Evolutionary conservation across 2,797 vertebrate genomes (phyloP).

Genomic region (Danio tinwini): DNA sequence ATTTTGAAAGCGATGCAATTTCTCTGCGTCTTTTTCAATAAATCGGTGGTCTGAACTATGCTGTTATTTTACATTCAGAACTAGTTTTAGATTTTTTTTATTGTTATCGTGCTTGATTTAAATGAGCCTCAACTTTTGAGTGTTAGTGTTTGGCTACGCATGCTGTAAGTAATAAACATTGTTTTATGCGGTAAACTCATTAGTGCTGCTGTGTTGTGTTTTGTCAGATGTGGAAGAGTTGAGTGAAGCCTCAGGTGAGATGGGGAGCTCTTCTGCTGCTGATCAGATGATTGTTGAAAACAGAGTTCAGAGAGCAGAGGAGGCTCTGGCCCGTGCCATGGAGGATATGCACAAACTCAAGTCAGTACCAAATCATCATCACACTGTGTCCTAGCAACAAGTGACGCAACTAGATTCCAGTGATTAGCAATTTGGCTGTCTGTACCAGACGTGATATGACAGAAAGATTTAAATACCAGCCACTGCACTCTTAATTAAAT

Average conservation of each 20-base stretch:
- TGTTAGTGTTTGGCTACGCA: neutral
- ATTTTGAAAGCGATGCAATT: no score
- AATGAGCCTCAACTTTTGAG: neutral
- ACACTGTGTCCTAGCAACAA: no score
- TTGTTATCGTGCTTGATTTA: no score
- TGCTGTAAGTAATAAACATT: neutral
- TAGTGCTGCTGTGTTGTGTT: neutral
- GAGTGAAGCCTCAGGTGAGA: conserved; percentile 63
- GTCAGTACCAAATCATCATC: conserved; percentile 70
- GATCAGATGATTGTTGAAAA: conserved; percentile 72
- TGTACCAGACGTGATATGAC: no score
- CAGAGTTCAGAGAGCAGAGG: conserved; percentile 81
- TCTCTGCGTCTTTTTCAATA: no score
- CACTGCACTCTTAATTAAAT: no score
- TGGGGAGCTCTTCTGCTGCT: conserved; percentile 45
- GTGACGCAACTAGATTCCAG: no score
- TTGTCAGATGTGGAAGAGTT: conserved; percentile 88
- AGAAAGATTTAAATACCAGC: no score
- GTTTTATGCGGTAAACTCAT: neutral
- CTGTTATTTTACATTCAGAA: no score
- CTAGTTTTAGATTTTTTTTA: no score
- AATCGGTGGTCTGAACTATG: no score
- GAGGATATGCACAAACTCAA: conserved; percentile 91
- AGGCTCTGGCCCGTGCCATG: conserved; percentile 81
- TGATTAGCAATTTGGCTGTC: no score